Base-by-base conservation (phyloP, 1,140 invertebrate genomes). In the Anastatus disparis region DNA sequence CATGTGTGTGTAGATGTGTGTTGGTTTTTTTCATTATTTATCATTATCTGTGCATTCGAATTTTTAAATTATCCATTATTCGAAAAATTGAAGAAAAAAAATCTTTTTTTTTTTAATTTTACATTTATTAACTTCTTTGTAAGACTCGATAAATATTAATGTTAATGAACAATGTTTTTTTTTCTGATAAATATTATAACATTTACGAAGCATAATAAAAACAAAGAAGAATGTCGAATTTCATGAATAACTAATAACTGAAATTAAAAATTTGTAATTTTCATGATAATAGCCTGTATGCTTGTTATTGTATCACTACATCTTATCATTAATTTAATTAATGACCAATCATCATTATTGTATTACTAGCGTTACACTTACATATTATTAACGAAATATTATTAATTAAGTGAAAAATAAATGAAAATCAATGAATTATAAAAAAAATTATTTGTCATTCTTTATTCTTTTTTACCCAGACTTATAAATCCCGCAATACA, bases 391-490 rank as follows among this genome's bases (percentile, higher is more conserved):
- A 26, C 26, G 48, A 26, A 52, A 26, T 52, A 52, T 52, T 52
- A 24, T 26, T 12, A 17, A 46, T n/a, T 46, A 46, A 46, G n/a
- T 24, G 10, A 52, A 13, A 3, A 27, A 12, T 12, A 59, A 59
- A 59, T 44, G 44, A 42, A 59, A 42, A 26, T 59, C 20, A 59
- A n/a, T 59, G 22, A 59, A 59, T 44, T 42, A 26, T 26, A 44
- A 42, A 42, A 35, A 38, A 2, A 35, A 10, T 42, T n/a, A n/a
- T n/a, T n/a, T n/a, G n/a, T n/a, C n/a, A n/a, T n/a, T 59, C 2
- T 17, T 44, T 44, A 44, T 44, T 59, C 44, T 3, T 8, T 20
- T 22, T 20, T 46, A 46, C 8, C 13, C 15, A 3, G 8, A 2
- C 8, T 20, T 17, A 46, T 20, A 17, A 56, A 56, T 56, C 17